phyloP scores from a whole-genome alignment of 2,888 invertebrate species.

The Drosophila kokeensis region DNA sequence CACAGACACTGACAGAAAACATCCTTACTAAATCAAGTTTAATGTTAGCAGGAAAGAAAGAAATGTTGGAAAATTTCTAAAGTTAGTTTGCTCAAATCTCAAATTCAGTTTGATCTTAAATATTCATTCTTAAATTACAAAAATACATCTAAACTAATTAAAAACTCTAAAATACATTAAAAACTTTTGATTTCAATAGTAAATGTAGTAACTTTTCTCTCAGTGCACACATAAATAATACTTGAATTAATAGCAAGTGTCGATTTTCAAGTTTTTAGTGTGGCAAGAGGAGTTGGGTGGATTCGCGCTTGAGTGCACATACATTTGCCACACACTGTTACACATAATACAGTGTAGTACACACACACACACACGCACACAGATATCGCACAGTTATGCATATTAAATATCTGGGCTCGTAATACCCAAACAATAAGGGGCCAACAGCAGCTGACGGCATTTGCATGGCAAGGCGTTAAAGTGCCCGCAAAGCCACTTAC shows the following conservation, averaged over 20 bases:
- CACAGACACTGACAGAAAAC: not conserved
- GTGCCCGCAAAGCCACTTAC: slow-evolving; percentile 37
- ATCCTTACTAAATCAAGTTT: too few species aligned
- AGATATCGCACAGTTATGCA: slow-evolving; percentile 53
- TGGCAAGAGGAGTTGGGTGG: not conserved
- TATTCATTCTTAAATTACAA: not conserved
- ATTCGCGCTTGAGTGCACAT: slow-evolving; percentile 54
- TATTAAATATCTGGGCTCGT: slow-evolving; percentile 63
- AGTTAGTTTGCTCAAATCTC: not conserved
- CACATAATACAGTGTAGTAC: not conserved
- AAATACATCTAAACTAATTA: not conserved
- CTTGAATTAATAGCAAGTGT: slow-evolving; percentile 31
- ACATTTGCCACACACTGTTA: slow-evolving; percentile 31
- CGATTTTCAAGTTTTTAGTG: slow-evolving; percentile 34
- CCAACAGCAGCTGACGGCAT: slow-evolving; percentile 26
- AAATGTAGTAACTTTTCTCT: too few species aligned
- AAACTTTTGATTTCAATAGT: not conserved
- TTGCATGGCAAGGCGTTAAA: slow-evolving; percentile 49
- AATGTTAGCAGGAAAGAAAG: not conserved
- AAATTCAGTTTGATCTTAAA: not conserved
- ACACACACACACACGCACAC: not conserved
- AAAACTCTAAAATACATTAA: not conserved
- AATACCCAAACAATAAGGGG: slow-evolving; percentile 11
- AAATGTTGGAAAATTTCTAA: not conserved
- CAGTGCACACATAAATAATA: not conserved